Evolutionary conservation across 2,113 vertebrate genomes (phyloP).

Genomic region (Sus scrofa): T2T-Sscrofa CM000818.6:12900001-12900500

Average conservation of each 20-base stretch:
- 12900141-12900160: not conserved
- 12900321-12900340: no score
- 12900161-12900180: constrained; percentile 46
- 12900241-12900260: constrained; percentile 50
- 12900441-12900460: no score
- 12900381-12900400: no score
- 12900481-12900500: no score
- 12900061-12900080: not conserved
- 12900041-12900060: not conserved
- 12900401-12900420: no score
- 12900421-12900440: no score
- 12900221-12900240: constrained; percentile 22
- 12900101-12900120: not conserved
- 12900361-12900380: no score
- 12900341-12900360: no score
- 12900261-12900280: constrained; percentile 14
- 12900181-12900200: not conserved
- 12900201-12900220: constrained; percentile 21
- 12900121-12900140: not conserved
- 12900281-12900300: not conserved
- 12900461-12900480: no score
- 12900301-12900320: no score
- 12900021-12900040: not conserved
- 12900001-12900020: not conserved
- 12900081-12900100: not conserved